These are phyloP conservation scores for Phallusia fumigata DNA, from an alignment of 23 tunicate genomes.

Conservation along the genomic window DNA sequence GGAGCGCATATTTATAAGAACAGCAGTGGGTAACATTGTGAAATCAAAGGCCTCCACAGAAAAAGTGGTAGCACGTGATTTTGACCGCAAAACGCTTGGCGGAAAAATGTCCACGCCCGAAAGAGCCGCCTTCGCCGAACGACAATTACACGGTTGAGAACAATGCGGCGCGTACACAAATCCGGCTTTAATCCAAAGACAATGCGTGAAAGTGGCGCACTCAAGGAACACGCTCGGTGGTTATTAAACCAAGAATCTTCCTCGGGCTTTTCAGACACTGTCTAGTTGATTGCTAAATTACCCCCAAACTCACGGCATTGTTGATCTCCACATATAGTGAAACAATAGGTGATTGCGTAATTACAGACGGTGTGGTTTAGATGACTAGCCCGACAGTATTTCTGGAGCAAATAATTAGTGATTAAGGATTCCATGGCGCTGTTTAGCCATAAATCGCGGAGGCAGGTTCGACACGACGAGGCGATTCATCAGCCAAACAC, in stretches of 20 bases:
- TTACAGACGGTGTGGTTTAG: neutral
- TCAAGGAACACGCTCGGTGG: neutral
- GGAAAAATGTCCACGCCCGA: slow-evolving; percentile 8
- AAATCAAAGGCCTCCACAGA: neutral
- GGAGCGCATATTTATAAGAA: neutral
- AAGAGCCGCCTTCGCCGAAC: neutral
- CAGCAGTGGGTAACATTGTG: neutral
- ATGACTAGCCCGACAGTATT: neutral
- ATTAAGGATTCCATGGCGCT: slow-evolving; percentile 3
- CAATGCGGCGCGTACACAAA: slow-evolving; percentile 10
- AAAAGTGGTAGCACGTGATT: neutral
- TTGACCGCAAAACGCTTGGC: slow-evolving; percentile 11
- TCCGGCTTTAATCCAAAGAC: slow-evolving; percentile 12
- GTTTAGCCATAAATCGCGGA: neutral
- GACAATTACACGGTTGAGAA: slow-evolving; percentile 4
- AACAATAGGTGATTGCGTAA: neutral
- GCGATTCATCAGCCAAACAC: slow-evolving; percentile 9
- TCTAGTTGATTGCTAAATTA: neutral
- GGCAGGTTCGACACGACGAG: slow-evolving; percentile 3
- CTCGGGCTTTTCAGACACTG: neutral
- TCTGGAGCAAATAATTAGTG: neutral
- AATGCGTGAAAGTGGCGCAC: slow-evolving; percentile 3
- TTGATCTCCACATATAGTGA: neutral
- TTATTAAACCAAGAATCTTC: slow-evolving; percentile 1
- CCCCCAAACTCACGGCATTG: neutral